Percentiles rank a stretch among this genome's conserved stretches.
phyloP scores from a whole-genome alignment of 2,888 invertebrate genomes.

The Drosophila basisetae region DNA sequence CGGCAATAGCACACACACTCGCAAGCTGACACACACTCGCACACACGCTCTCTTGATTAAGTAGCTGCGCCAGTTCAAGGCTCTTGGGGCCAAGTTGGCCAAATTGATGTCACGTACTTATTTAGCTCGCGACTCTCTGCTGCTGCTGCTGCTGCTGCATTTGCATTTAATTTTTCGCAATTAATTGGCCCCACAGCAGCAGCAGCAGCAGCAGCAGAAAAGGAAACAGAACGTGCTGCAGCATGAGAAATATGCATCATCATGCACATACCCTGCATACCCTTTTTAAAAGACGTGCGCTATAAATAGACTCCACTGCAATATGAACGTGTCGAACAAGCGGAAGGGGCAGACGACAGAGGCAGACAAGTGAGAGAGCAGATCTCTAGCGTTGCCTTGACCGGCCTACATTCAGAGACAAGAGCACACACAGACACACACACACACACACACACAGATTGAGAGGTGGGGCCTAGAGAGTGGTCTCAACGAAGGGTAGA shows the following conservation, averaged over 20 bases:
- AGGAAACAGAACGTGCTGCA: conserved; percentile 33
- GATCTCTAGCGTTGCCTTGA: conserved; percentile 60
- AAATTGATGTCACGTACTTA: conserved; percentile 57
- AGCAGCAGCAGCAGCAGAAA: conserved; percentile 14
- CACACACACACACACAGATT: conserved; percentile 4
- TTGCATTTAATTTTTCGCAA: conserved; percentile 52
- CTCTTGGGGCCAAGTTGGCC: conserved; percentile 46
- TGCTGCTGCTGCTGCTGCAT: conserved; percentile 33
- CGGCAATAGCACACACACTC: conserved; percentile 9
- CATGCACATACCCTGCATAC: conserved; percentile 20
- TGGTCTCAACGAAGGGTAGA: no score
- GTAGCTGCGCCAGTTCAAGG: conserved; percentile 41
- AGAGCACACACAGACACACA: conserved; percentile 18
- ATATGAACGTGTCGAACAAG: conserved; percentile 46
- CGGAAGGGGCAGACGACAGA: conserved; percentile 10
- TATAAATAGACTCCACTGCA: conserved; percentile 57
- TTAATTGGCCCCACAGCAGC: conserved; percentile 61
- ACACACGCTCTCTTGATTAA: conserved; percentile 17
- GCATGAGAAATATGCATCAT: conserved; percentile 32
- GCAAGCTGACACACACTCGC: background rate
- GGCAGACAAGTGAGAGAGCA: conserved; percentile 23
- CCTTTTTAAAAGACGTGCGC: conserved; percentile 33
- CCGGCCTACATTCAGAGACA: conserved; percentile 55
- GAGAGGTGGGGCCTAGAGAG: conserved; percentile 4
- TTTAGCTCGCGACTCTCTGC: conserved; percentile 35